Evolutionary conservation across 2,797 vertebrate genomes (phyloP).

Genomic region (Xiphophorus birchmanni): DNA sequence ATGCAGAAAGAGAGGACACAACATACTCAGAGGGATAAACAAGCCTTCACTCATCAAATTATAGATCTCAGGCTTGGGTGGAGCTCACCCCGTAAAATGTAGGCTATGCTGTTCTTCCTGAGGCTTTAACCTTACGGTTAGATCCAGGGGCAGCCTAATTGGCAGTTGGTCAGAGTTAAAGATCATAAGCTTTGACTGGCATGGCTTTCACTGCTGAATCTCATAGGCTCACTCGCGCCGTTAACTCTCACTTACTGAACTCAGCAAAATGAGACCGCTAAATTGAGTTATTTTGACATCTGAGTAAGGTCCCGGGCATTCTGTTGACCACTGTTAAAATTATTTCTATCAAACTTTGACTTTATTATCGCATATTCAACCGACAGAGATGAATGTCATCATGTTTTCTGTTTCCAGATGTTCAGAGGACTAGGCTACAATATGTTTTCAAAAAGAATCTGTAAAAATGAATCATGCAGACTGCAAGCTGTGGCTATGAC

Average conservation of each 20-base stretch:
- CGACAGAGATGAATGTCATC: background rate
- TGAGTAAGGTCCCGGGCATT: background rate
- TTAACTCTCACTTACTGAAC: slow-evolving; percentile 25
- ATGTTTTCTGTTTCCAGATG: background rate
- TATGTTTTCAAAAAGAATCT: background rate
- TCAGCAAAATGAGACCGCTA: slow-evolving; percentile 19
- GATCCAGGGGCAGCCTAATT: slow-evolving; percentile 74
- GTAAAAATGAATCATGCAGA: background rate
- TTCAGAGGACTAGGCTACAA: background rate
- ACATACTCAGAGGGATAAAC: slow-evolving; percentile 69
- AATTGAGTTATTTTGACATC: slow-evolving; percentile 2
- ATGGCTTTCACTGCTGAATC: slow-evolving; percentile 54
- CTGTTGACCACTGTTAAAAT: background rate
- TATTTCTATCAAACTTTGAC: background rate
- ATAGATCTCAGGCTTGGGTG: slow-evolving; percentile 77
- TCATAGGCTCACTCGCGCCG: slow-evolving; percentile 5
- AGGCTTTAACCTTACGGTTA: slow-evolving; percentile 61
- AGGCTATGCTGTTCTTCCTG: slow-evolving; percentile 60
- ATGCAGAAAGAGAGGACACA: slow-evolving; percentile 47
- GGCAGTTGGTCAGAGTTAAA: slow-evolving; percentile 77
- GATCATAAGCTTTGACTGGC: slow-evolving; percentile 67
- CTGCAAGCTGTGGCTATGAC: background rate
- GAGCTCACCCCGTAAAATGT: slow-evolving; percentile 73
- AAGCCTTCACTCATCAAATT: slow-evolving; percentile 74
- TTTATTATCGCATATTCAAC: background rate